Conservation (phyloP, 2,888 invertebrate genomes). For the Tanytarsus gracilentus region DNA sequence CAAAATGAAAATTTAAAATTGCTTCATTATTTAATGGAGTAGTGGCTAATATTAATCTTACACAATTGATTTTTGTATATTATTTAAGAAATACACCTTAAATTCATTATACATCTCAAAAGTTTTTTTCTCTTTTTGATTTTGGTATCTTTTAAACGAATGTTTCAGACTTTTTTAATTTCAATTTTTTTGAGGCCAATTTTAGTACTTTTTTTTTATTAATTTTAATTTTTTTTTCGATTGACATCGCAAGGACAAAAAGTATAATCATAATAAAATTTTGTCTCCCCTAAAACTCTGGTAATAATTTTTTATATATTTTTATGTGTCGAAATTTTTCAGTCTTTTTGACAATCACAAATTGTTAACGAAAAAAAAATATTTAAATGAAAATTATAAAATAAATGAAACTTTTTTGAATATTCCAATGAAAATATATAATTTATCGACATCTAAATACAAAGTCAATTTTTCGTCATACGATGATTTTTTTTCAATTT, state of each 20-base stretch:
- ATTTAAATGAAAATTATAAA: too few relatives aligned
- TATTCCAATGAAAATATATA: slow-evolving; percentile 31
- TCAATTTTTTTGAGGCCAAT: slow-evolving; percentile 32
- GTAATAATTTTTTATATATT: slow-evolving; percentile 23
- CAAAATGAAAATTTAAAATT: too few relatives aligned
- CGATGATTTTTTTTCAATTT: slow-evolving; percentile 23
- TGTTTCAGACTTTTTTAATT: slow-evolving; percentile 32
- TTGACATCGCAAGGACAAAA: background rate
- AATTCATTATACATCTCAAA: background rate
- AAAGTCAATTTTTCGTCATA: slow-evolving; percentile 29
- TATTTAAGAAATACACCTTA: too few relatives aligned
- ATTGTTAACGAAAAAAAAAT: slow-evolving; percentile 34
- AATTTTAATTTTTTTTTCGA: slow-evolving; percentile 24
- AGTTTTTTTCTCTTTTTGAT: slow-evolving; percentile 22
- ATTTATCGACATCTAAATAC: too few relatives aligned
- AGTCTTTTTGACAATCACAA: slow-evolving; percentile 37
- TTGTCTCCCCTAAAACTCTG: slow-evolving; percentile 30
- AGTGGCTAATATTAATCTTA: too few relatives aligned
- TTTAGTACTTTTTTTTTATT: slow-evolving; percentile 26
- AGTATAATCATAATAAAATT: slow-evolving; percentile 28
- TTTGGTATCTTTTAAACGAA: slow-evolving; percentile 33
- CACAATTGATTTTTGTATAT: too few relatives aligned
- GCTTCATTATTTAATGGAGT: too few relatives aligned
- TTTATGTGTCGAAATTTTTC: slow-evolving; percentile 33
- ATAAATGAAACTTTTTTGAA: slow-evolving; percentile 3